Base-by-base conservation (phyloP, 1,140 invertebrate genomes). In the Drosophila prosaltans region DNA sequence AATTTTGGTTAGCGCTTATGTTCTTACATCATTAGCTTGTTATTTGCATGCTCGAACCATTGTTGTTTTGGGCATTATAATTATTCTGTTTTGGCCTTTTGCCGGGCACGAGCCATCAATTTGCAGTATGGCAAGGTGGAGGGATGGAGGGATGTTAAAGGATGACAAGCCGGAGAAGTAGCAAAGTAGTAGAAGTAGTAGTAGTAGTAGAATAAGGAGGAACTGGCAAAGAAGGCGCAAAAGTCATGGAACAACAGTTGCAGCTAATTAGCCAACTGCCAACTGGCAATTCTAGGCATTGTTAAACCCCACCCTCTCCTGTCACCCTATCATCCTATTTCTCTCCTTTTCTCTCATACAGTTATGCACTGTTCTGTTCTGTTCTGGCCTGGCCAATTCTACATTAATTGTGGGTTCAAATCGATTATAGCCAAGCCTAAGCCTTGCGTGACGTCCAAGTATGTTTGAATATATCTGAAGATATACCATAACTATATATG, bases 11-110 rank as follows among this genome's bases (percentile, higher is more conserved):
- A 89, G 77, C 68, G 84, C 61, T 88, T 88, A 88, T 80, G 80
- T 69, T 88, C 67, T 88, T 89, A 89, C 83, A 89, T 88, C 83
- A 89, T 88, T 88, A 88, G 84, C 83, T 89, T 88, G 84, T 88
- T 88, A 88, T 88, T 82, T 88, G 84, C 84, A 89, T 88, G 76
- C 83, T 65, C 64, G 30, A 39, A 41, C 16, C 63, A 54, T 39
- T 58, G 62, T 28, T 66, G 62, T 28, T 66, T 54, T 63, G 40
- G 28, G 5, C n/a, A 8, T 41, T 32, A 59, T 76, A 79, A 73
- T 86, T 86, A 81, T 79, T 79, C 78, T 54, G 55, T 60, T 67
- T 30, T 67, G 64, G 62, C 68, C 81, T 58, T 82, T 73, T 76
- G 86, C 78, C 80, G 84, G 76, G 76, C 84, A 88, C 83, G 84